Evolutionary conservation across 1,140 invertebrate genomes (phyloP).

Genomic region (Ephestia elutella): DNA sequence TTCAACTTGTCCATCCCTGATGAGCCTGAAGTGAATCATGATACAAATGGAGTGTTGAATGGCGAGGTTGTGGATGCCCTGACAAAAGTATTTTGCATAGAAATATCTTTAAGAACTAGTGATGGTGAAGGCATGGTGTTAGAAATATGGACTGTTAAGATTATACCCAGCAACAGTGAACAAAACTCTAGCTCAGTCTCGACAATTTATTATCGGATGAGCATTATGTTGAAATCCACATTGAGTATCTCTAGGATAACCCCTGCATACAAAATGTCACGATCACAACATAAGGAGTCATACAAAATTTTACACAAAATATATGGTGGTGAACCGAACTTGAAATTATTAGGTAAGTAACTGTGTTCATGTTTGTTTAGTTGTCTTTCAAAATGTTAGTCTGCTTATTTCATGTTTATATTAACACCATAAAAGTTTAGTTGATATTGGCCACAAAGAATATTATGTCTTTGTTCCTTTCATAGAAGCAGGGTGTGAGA

Average conservation of each 20-base stretch:
- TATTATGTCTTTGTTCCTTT: too few species aligned
- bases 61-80: constrained; percentile 55
- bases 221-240: constrained; percentile 62
- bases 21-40: constrained; percentile 50
- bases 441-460: too few species aligned
- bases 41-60: constrained; percentile 54
- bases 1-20: constrained; percentile 66
- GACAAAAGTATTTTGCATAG: constrained; percentile 54
- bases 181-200: constrained; percentile 32
- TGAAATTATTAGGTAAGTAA: constrained; percentile 47
- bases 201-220: constrained; percentile 61
- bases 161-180: constrained; percentile 26
- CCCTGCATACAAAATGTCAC: constrained; percentile 59
- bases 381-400: too few species aligned
- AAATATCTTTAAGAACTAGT: constrained; percentile 52
- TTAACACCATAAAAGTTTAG: too few species aligned
- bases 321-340: constrained; percentile 55
- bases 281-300: constrained; percentile 52
- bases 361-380: not conserved
- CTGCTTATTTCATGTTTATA: too few species aligned
- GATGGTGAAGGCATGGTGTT: constrained; percentile 64
- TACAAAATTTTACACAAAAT: constrained; percentile 63
- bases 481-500: too few species aligned
- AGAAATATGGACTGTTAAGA: constrained; percentile 56
- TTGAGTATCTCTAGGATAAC: constrained; percentile 61